These are phyloP conservation scores for Drosophila pseudoananassae DNA, from an alignment of 1,140 invertebrate species.

Conservation along the genomic window DNA sequence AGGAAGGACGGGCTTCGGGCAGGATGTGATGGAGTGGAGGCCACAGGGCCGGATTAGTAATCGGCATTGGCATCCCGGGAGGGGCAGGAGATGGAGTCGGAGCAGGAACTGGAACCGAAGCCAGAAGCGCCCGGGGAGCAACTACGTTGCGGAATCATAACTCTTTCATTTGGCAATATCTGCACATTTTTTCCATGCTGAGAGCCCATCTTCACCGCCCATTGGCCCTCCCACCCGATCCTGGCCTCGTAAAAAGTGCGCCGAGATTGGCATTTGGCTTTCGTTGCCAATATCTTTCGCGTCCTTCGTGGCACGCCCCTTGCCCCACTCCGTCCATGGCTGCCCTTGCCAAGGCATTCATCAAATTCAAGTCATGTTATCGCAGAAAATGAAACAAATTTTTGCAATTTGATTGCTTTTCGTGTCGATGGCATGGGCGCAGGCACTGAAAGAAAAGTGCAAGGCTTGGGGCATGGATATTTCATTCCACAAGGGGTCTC, in stretches of 20 bases:
- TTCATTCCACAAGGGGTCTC: neutral
- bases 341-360: constrained; percentile 75
- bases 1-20: constrained; percentile 13
- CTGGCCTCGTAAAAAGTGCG: constrained; percentile 66
- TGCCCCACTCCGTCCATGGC: constrained; percentile 19
- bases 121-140: constrained; percentile 58
- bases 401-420: constrained; percentile 83
- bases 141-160: constrained; percentile 82
- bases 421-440: constrained; percentile 68
- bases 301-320: constrained; percentile 24
- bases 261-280: constrained; percentile 79
- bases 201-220: neutral
- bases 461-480: neutral
- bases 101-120: constrained; percentile 37
- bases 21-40: constrained; percentile 14
- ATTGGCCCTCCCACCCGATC: constrained; percentile 4
- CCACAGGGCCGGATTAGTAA: constrained; percentile 73
- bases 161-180: constrained; percentile 81
- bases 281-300: constrained; percentile 77
- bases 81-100: neutral
- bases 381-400: constrained; percentile 83
- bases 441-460: neutral
- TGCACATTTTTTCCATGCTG: constrained; percentile 66
- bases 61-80: constrained; percentile 69
- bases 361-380: constrained; percentile 83